Base-by-base conservation (phyloP, 92 coral and sea anemone species). In the Metridium senile region DNA sequence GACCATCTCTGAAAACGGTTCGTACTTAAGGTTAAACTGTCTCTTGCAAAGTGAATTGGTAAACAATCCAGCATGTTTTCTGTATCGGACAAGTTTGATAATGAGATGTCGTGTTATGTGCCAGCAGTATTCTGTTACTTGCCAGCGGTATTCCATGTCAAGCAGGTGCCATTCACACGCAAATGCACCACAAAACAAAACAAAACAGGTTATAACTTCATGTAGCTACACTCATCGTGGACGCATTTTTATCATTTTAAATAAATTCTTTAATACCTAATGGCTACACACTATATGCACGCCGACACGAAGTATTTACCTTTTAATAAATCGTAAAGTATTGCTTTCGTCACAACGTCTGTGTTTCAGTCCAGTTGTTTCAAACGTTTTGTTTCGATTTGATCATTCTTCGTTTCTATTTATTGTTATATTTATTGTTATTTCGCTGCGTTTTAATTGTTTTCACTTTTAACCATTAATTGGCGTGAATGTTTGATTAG, bases 71-170 rank as follows among this genome's bases (percentile, higher is more conserved):
- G n/a, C n/a, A n/a, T n/a, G n/a, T n/a, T n/a, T n/a, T n/a, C n/a
- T n/a, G n/a, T n/a, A n/a, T n/a, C n/a, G n/a, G n/a, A n/a, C n/a
- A 4, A 39, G 6, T 39, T 39, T 39, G n/a, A 4, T 39, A 6
- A 4, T 39, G 49, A 4, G 65, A 11, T 22, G 65, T 59, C 22
- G 29, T 7, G 26, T 59, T 22, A 19, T n/a, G 61, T 54, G 61
- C 26, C 61, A 54, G 49, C 49, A 13, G 49, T 39, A 13, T 13
- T 39, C 13, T 13, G 6, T 6, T 39, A 13, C 13, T 39, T 68
- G 74, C 34, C 74, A 68, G 76, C 76, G 76, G 76, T 56, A 26
- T 72, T 54, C 76, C 66, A n/a, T 54, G 64, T 51, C 47, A n/a
- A 18, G 62, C 76, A 72, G 76, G 76, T 72, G 66, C 65, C 33